Evolutionary conservation across 2,113 vertebrate genomes (phyloP).

Genomic region (Anthoscopus minutus): DNA sequence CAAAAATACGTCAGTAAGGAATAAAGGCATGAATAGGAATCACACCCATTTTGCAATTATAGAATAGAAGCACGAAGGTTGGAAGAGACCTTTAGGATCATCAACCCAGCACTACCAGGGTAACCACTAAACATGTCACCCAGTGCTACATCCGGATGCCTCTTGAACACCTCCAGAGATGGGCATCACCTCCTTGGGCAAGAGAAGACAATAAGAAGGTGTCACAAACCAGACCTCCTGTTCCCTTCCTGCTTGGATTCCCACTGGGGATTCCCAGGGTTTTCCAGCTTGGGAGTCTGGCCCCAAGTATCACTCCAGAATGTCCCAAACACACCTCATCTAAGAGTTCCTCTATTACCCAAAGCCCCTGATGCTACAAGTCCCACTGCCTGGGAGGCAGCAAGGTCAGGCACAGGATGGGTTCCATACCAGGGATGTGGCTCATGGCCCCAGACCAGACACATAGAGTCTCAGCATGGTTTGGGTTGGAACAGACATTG

Average conservation of each 20-base stretch:
- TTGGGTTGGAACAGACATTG: not conserved
- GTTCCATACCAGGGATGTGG: accelerated
- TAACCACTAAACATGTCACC: not conserved
- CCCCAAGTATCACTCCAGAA: not conserved
- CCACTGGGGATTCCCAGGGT: not conserved
- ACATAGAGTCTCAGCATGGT: not conserved
- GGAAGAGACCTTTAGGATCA: not conserved
- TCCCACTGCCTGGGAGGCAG: not conserved
- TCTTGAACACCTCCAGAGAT: not conserved
- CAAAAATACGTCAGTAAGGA: not conserved
- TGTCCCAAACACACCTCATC: not conserved
- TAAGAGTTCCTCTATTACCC: not conserved
- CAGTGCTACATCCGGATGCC: not conserved
- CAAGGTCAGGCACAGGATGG: accelerated
- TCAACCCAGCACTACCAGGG: not conserved
- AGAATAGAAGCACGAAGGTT: not conserved
- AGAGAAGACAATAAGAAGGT: not conserved
- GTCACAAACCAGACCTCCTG: not conserved
- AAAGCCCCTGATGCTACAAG: too few species aligned
- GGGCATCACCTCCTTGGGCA: not conserved
- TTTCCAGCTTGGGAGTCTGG: not conserved
- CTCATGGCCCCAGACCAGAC: accelerated
- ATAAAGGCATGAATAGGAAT: not conserved
- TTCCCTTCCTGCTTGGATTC: not conserved
- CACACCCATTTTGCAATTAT: not conserved